Percentiles rank a stretch among this genome's conserved stretches.
These are phyloP conservation scores for Galerucella calmariensis DNA, from an alignment of 2,888 invertebrate genomes.

Conservation along the genomic window DNA sequence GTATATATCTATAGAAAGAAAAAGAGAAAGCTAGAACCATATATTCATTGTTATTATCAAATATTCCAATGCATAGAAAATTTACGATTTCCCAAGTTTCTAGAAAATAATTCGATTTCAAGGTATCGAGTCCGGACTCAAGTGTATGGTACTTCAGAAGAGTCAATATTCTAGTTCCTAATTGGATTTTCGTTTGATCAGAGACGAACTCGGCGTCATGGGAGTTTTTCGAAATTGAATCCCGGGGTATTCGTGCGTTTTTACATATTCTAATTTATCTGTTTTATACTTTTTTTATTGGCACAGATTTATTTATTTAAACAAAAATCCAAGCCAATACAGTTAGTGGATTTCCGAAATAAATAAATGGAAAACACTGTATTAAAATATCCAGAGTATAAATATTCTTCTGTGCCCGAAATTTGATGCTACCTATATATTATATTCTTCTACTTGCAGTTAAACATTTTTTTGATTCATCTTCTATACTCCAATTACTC, in stretches of 20 bases:
- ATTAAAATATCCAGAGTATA: too few relatives aligned
- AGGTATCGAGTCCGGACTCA: constrained; percentile 33
- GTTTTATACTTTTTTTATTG: background rate
- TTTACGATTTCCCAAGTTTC: constrained; percentile 36
- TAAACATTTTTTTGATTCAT: too few relatives aligned
- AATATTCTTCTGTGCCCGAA: too few relatives aligned
- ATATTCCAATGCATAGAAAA: constrained; percentile 35
- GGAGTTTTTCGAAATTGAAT: constrained; percentile 8
- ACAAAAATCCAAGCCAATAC: background rate
- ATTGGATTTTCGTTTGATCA: constrained; percentile 33
- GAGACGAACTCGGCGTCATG: constrained; percentile 1
- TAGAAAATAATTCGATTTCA: constrained; percentile 39
- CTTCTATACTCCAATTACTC: too few relatives aligned
- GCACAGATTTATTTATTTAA: background rate
- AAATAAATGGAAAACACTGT: too few relatives aligned
- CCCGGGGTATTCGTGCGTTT: background rate
- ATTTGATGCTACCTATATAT: too few relatives aligned
- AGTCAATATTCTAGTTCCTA: constrained; percentile 35
- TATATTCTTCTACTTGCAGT: too few relatives aligned
- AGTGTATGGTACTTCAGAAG: constrained; percentile 20
- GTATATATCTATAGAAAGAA: constrained; percentile 7
- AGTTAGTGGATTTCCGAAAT: too few relatives aligned
- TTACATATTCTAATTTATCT: background rate
- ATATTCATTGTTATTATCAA: constrained; percentile 27
- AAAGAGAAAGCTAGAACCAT: constrained; percentile 16